Percentiles rank a stretch among this genome's conserved stretches.
Evolutionary conservation across 2,113 vertebrate species (phyloP).

Genomic region (Polypterus bichir): DNA sequence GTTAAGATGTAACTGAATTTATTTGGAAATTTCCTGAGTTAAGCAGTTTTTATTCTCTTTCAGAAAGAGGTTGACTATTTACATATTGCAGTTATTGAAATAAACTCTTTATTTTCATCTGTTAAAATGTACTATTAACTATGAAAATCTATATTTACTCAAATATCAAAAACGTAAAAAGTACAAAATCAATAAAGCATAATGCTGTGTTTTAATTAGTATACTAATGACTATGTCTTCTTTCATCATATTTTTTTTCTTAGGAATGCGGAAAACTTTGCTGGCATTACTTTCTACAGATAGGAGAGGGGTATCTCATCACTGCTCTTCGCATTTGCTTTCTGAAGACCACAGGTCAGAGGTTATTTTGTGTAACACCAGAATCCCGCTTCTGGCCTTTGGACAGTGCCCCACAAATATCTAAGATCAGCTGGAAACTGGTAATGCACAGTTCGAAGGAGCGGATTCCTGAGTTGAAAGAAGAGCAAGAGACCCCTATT

Average conservation of each 20-base stretch:
- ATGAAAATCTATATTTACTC: too few species aligned
- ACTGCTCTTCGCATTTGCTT: slow-evolving; percentile 47
- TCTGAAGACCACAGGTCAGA: slow-evolving; percentile 43
- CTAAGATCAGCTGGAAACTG: slow-evolving; percentile 6
- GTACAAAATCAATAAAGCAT: too few species aligned
- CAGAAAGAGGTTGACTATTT: slow-evolving; percentile 1
- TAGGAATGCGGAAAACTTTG: slow-evolving; percentile 47
- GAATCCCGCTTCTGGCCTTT: slow-evolving; percentile 39
- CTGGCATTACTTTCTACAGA: slow-evolving; percentile 46
- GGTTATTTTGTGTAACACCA: slow-evolving; percentile 39
- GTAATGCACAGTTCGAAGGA: too few species aligned
- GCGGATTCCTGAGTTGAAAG: too few species aligned
- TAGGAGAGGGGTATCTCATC: slow-evolving; percentile 51
- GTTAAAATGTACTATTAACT: too few species aligned
- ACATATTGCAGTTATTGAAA: background rate
- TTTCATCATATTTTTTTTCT: slow-evolving; percentile 12
- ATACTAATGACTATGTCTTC: background rate
- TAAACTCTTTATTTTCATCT: too few species aligned
- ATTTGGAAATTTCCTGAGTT: background rate
- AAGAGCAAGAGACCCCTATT: too few species aligned
- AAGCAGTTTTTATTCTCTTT: slow-evolving; percentile 4
- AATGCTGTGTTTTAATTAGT: too few species aligned
- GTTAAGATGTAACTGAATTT: slow-evolving; percentile 6
- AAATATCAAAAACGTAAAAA: too few species aligned
- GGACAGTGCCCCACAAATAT: slow-evolving; percentile 10